Evolutionary conservation across 2,888 invertebrate genomes (phyloP).

Genomic region (Eupithecia centaureata): DNA sequence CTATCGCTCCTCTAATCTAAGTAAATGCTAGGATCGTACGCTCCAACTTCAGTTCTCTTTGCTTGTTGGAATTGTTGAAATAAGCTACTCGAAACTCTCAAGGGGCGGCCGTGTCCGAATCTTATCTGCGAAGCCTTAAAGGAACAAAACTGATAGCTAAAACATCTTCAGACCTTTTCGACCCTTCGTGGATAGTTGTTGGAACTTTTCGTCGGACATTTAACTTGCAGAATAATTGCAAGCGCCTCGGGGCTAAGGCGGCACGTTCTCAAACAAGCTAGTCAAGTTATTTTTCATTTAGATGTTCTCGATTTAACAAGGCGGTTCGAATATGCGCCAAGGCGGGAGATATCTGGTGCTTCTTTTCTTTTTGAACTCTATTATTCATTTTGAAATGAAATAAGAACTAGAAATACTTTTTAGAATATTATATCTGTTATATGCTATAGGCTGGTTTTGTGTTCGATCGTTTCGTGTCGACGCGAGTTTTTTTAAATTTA

Average conservation of each 20-base stretch:
- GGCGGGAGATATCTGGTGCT: background rate
- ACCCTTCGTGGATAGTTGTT: conserved; percentile 20
- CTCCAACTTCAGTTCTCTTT: conserved; percentile 17
- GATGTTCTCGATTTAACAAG: conserved; percentile 30
- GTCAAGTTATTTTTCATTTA: conserved; percentile 49
- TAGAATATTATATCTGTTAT: background rate
- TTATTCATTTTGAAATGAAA: background rate
- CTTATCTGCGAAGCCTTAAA: conserved; percentile 14
- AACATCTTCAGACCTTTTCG: conserved; percentile 13
- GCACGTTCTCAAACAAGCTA: conserved; percentile 46
- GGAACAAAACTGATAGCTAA: conserved; percentile 16
- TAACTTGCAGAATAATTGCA: conserved; percentile 15
- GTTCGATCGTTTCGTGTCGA: too few species aligned
- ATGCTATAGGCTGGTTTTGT: too few species aligned
- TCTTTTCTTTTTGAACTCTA: background rate
- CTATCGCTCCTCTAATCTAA: conserved; percentile 52
- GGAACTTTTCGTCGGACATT: conserved; percentile 13
- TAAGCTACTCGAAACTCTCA: conserved; percentile 18
- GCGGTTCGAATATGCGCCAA: background rate
- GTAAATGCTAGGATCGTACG: conserved; percentile 34
- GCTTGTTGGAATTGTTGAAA: conserved; percentile 20
- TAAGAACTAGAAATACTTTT: background rate
- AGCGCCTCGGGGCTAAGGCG: conserved; percentile 33
- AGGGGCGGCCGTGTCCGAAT: conserved; percentile 4
- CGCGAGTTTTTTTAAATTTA: too few species aligned